Evolutionary conservation across 1,140 invertebrate genomes (phyloP).

Genomic region (Adelges cooleyi): DNA sequence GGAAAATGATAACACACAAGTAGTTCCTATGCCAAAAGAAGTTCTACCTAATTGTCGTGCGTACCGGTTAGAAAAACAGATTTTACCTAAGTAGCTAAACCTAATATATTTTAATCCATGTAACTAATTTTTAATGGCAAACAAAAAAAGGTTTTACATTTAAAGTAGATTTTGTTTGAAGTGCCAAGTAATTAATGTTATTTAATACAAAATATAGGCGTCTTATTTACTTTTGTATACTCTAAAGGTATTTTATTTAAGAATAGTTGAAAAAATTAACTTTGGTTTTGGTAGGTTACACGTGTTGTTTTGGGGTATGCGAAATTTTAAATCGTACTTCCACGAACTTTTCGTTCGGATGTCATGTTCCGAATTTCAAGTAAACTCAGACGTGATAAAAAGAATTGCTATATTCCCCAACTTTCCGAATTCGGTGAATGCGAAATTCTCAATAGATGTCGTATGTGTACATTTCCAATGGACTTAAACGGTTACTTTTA

Average conservation of each 20-base stretch:
- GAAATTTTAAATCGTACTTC: background rate
- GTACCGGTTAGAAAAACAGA: background rate
- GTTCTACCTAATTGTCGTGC: background rate
- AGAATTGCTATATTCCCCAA: background rate
- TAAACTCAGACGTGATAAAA: constrained; percentile 1
- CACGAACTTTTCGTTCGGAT: background rate
- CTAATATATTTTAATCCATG: no score
- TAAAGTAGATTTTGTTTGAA: no score
- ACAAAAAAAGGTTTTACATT: no score
- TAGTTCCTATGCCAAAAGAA: background rate
- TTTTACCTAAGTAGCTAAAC: no score
- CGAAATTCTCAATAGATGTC: background rate
- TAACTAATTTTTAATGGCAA: no score
- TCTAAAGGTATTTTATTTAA: no score
- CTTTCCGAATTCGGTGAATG: background rate
- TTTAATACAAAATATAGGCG: no score
- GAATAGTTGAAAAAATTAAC: no score
- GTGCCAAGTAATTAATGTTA: no score
- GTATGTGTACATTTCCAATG: background rate
- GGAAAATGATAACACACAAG: background rate
- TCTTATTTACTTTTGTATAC: no score
- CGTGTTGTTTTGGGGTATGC: constrained; percentile 24
- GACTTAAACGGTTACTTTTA: no score
- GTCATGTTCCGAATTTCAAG: background rate
- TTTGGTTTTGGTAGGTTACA: constrained; percentile 10